Conservation (phyloP, 2,888 invertebrate species). For the Oeneis ivallda region DNA sequence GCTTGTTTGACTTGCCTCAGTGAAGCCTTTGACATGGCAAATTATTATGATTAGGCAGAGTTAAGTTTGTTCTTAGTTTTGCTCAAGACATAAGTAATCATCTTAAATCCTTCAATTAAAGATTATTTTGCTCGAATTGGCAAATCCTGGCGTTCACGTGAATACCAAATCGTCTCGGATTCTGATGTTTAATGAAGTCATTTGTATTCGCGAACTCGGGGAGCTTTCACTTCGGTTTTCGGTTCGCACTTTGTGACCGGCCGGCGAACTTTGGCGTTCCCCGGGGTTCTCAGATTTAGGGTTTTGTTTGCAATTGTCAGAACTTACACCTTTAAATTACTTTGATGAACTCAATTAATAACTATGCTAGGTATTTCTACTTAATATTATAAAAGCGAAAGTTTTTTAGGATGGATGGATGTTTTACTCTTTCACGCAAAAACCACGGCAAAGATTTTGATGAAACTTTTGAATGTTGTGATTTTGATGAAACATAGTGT, state of each 20-base stretch:
- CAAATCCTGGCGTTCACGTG: background rate
- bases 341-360: background rate
- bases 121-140: background rate
- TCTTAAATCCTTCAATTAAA: background rate
- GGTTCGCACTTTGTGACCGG: background rate
- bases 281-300: no score
- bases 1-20: no score
- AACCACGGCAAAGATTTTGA: no score
- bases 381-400: no score
- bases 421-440: no score
- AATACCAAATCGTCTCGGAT: background rate
- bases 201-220: background rate
- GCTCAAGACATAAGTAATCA: background rate
- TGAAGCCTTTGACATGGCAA: no score
- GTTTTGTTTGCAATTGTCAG: slow-evolving; percentile 11
- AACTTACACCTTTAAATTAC: background rate
- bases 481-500: no score
- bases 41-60: no score
- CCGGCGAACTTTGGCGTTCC: background rate
- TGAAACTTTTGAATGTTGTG: no score
- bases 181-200: slow-evolving; percentile 4
- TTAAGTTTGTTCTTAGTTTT: no score
- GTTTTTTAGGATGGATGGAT: no score
- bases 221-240: slow-evolving; percentile 5
- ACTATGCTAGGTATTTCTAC: background rate